These are phyloP conservation scores for Tauraco hartlaubi DNA, from an alignment of 2,797 vertebrate genomes.

Conservation along the genomic window DNA sequence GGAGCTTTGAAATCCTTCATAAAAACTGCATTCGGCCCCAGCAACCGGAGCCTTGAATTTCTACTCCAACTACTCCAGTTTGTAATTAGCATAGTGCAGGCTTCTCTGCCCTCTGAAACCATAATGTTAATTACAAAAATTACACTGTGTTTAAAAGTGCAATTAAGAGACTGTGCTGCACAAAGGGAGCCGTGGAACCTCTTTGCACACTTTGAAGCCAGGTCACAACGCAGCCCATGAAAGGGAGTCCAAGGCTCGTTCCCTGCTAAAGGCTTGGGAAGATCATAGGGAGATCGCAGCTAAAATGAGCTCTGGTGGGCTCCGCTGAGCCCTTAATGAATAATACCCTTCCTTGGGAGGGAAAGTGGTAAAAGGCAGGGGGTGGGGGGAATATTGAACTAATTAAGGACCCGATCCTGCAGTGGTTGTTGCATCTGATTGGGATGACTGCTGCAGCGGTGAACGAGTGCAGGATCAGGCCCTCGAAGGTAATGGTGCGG, in stretches of 20 bases:
- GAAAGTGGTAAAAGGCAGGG: neutral
- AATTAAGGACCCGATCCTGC: slow-evolving; percentile 2
- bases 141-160: slow-evolving; percentile 88
- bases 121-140: slow-evolving; percentile 89
- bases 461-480: neutral
- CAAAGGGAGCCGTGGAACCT: slow-evolving; percentile 82
- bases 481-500: neutral
- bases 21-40: slow-evolving; percentile 78
- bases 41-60: slow-evolving; percentile 79
- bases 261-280: slow-evolving; percentile 74
- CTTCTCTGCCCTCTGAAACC: slow-evolving; percentile 86
- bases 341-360: slow-evolving; percentile 69
- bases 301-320: slow-evolving; percentile 70
- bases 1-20: slow-evolving; percentile 83
- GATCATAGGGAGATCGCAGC: slow-evolving; percentile 75
- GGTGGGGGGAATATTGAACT: neutral
- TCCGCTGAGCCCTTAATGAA: slow-evolving; percentile 69
- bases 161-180: slow-evolving; percentile 83
- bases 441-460: neutral
- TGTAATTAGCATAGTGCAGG: slow-evolving; percentile 85
- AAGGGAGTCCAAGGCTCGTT: slow-evolving; percentile 77
- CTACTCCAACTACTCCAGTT: slow-evolving; percentile 70
- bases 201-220: slow-evolving; percentile 84
- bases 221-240: slow-evolving; percentile 82
- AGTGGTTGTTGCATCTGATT: neutral